phyloP scores from a whole-genome alignment of 2,797 vertebrate species.

The Heterohyrax brucei region DNA sequence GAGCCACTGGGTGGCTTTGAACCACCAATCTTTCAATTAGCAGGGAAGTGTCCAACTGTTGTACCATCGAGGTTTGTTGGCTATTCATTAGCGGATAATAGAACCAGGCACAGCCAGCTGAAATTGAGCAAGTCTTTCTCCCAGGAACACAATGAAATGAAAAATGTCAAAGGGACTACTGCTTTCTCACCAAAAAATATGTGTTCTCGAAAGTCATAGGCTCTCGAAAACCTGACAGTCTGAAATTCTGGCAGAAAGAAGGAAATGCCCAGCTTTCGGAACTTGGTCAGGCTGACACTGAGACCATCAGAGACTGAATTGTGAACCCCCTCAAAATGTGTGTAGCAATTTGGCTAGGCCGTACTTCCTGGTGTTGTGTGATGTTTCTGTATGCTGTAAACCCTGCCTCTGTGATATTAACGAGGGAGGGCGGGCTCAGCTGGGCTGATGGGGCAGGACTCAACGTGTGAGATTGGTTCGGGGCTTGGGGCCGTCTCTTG shows the following conservation, averaged over 20 bases:
- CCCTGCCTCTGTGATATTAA: no score
- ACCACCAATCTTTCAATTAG: not conserved
- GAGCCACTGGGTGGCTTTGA: not conserved
- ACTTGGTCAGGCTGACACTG: not conserved
- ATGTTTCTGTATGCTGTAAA: no score
- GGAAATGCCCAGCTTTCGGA: fast-evolving
- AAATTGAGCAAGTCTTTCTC: not conserved
- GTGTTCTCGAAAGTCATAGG: no score
- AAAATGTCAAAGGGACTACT: fast-evolving
- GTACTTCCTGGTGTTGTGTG: no score
- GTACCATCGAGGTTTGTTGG: not conserved
- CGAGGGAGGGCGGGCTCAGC: no score
- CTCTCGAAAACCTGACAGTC: not conserved
- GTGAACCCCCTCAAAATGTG: no score
- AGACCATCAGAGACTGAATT: no score
- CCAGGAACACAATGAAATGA: not conserved
- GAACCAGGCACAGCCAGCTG: not conserved
- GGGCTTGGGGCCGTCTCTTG: no score
- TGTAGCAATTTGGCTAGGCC: no score
- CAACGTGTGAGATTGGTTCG: no score
- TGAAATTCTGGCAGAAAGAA: not conserved
- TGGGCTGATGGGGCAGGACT: no score
- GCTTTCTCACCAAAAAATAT: not conserved
- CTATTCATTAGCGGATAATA: not conserved
- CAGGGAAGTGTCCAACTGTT: not conserved